Conservation (phyloP, 2,113 vertebrate genomes). For the Oenanthe oenanthe region DNA sequence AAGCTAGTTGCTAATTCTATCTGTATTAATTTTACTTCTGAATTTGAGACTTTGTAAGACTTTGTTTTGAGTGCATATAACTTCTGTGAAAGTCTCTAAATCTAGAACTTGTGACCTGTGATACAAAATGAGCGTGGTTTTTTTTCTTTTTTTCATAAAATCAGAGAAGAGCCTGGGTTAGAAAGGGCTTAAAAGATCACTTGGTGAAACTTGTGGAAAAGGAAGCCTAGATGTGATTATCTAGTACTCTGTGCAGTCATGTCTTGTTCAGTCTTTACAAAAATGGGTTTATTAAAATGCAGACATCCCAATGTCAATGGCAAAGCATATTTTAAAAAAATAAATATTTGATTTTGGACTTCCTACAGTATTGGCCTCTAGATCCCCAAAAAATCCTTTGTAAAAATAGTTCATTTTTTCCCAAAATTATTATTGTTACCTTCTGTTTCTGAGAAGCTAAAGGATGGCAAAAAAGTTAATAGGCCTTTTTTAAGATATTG, state of each 20-base stretch:
- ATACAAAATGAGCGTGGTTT: neutral
- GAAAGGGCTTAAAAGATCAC: neutral
- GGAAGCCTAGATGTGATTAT: neutral
- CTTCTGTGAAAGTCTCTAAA: neutral
- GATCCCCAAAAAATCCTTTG: neutral
- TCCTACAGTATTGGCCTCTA: neutral
- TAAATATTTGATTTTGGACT: neutral
- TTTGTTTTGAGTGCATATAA: neutral
- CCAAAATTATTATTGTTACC: neutral
- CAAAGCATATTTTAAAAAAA: neutral
- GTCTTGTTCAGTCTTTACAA: neutral
- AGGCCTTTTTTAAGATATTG: neutral
- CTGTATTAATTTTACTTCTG: slow-evolving; percentile 24
- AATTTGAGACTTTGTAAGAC: neutral
- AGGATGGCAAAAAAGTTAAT: neutral
- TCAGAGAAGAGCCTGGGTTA: neutral
- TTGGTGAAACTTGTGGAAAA: neutral
- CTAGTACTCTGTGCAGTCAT: accelerated
- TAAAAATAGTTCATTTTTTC: neutral
- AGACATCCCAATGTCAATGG: neutral
- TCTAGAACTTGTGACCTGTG: neutral
- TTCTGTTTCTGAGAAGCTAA: neutral
- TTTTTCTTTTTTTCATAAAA: neutral
- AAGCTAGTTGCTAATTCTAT: slow-evolving; percentile 17
- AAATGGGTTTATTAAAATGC: neutral